phyloP scores from a whole-genome alignment of 2,888 invertebrate species.

The Helobdella robusta region DNA sequence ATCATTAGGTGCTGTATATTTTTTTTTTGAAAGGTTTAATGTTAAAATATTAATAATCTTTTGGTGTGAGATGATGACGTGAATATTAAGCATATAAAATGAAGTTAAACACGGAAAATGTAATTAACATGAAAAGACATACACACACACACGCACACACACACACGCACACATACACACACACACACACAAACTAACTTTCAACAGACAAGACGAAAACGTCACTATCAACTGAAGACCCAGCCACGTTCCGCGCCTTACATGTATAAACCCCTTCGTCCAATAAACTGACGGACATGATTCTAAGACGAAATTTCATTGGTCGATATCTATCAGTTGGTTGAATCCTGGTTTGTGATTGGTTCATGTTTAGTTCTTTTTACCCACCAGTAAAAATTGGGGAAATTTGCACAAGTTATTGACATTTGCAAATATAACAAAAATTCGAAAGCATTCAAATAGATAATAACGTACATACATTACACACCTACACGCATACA shows the following conservation, averaged over 20 bases:
- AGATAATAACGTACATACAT: not conserved
- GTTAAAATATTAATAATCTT: no score
- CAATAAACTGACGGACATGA: not conserved
- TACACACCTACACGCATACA: conserved; percentile 13
- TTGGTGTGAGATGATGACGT: no score
- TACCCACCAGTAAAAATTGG: no score
- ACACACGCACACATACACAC: conserved; percentile 13
- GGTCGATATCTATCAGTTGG: not conserved
- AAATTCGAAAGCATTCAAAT: no score
- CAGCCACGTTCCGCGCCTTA: conserved; percentile 2
- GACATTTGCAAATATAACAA: no score
- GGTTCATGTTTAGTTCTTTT: no score
- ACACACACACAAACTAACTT: conserved; percentile 16
- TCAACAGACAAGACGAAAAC: not conserved
- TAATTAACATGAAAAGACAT: conserved; percentile 1
- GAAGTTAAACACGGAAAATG: no score
- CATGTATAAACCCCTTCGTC: not conserved
- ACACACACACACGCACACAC: conserved; percentile 14
- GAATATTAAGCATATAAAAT: no score
- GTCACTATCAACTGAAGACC: not conserved
- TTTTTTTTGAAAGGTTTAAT: no score
- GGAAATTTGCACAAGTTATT: no score
- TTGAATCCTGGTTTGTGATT: not conserved
- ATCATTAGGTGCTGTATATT: no score
- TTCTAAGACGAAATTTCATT: not conserved